Evolutionary conservation across 1,140 invertebrate genomes (phyloP).

Genomic region (Cydia splendana): DNA sequence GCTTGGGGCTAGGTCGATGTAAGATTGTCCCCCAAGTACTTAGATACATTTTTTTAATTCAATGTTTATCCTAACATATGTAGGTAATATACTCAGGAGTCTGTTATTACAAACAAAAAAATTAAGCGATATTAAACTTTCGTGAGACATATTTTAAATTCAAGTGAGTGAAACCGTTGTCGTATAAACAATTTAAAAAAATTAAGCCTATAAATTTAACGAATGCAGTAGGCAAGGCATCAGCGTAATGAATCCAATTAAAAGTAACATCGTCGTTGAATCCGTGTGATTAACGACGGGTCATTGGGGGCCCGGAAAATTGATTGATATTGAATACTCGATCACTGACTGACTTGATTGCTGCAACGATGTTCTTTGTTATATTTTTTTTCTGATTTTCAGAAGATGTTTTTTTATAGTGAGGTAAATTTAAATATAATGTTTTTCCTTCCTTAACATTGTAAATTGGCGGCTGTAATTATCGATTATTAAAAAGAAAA

Average conservation of each 20-base stretch:
- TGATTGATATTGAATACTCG: background rate
- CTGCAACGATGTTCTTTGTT: background rate
- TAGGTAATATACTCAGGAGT: no score
- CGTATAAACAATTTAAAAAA: no score
- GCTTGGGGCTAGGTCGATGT: no score
- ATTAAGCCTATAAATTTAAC: background rate
- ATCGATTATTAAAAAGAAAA: no score
- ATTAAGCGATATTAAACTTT: no score
- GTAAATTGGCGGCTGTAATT: no score
- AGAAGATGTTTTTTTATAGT: background rate
- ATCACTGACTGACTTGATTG: background rate
- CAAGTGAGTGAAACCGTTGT: no score
- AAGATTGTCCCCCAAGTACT: no score
- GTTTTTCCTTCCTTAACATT: background rate
- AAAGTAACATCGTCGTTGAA: slow-evolving; percentile 18
- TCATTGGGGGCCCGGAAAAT: background rate
- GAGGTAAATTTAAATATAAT: background rate
- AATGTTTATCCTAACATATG: no score
- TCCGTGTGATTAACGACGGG: background rate
- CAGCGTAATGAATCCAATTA: background rate
- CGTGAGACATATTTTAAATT: no score
- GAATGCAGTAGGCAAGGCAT: background rate
- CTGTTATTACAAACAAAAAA: background rate
- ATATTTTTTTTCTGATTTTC: background rate
- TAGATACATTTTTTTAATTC: no score